phyloP scores from a whole-genome alignment of 2,113 vertebrate genomes.

The mouse (Mus musculus) region GRCm39 chr5:93069001-93069500 shows the following conservation, averaged over 20 bases:
- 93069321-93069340: too few relatives aligned
- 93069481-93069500: not conserved
- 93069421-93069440: not conserved
- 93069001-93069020: not conserved
- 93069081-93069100: not conserved
- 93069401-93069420: not conserved
- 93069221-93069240: not conserved
- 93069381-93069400: too few relatives aligned
- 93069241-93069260: too few relatives aligned
- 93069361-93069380: too few relatives aligned
- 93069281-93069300: too few relatives aligned
- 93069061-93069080: not conserved
- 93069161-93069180: not conserved
- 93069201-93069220: not conserved
- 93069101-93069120: not conserved
- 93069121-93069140: not conserved
- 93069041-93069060: not conserved
- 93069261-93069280: too few relatives aligned
- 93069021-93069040: not conserved
- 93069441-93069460: not conserved
- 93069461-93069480: not conserved
- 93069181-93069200: not conserved
- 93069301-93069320: too few relatives aligned
- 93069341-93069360: too few relatives aligned
- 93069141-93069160: not conserved